A percentile compares a stretch with the other conserved stretches of the same genome.
These are phyloP conservation scores for Mus caroli DNA, from an alignment of 2,797 vertebrate genomes.

Conservation along the genomic window DNA sequence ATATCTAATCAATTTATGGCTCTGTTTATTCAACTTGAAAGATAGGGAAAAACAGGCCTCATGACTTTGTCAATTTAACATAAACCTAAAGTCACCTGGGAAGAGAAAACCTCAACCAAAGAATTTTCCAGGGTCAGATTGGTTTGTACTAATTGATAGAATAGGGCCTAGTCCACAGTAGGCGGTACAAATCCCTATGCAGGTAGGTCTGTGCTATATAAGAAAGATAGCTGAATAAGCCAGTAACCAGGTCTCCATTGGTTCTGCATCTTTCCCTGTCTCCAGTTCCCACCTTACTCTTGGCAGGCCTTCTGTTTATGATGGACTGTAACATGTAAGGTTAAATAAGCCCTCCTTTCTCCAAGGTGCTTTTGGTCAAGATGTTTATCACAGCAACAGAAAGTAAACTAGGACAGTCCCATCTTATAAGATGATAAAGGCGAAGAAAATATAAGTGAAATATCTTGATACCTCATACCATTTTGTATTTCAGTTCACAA, in stretches of 20 bases:
- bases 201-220: background rate
- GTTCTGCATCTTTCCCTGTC: background rate
- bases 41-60: background rate
- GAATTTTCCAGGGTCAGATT: background rate
- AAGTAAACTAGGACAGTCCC: background rate
- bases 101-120: background rate
- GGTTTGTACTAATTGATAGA: background rate
- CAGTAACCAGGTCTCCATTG: background rate
- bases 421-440: background rate
- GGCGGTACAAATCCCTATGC: background rate
- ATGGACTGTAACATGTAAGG: background rate
- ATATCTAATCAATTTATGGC: background rate
- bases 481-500: background rate
- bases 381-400: background rate
- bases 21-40: constrained; percentile 35
- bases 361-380: background rate
- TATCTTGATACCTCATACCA: background rate
- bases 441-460: constrained; percentile 28
- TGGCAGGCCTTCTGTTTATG: background rate
- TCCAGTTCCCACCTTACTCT: background rate
- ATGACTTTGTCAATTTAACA: background rate
- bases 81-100: background rate
- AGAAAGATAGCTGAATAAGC: background rate
- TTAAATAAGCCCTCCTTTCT: background rate
- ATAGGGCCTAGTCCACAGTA: background rate